Evolutionary conservation across 2,113 vertebrate genomes (phyloP), one percentile per base, ranked within the genome.

Genomic region (Plecturocebus donacophilus): DNA sequence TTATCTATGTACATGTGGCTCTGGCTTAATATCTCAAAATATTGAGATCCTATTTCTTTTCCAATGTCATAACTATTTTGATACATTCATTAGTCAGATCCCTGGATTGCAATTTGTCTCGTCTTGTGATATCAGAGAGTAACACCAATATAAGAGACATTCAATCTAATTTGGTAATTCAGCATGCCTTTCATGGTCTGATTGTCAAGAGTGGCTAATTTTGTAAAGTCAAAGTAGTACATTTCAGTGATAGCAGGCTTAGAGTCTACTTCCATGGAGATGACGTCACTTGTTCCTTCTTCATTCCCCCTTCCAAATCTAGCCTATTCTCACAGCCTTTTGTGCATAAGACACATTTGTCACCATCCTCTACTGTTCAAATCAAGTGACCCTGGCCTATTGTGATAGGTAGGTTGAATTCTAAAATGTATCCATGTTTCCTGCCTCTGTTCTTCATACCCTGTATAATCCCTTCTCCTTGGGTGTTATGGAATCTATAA

Each of bases 21-120:
- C 40, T 76, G 91, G 12, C 21, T 97, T 82, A 96, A 52, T 96
- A 97, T 96, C 25, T 75, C 35, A 42, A 93, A 97, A 97, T 40
- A 45, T 2, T 97, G 92, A 97, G 68, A 94, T 94, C 8, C 8
- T 79, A 8, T 95, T 98, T 97, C 76, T 83, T 82, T 20, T 95
- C 47, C 84, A 97, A 61, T 97, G 25, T 92, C 77, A 94, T 85
- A 97, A 40, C 35, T 75, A 42, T 70, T 96, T 92, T 94, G 82
- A 96, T 30, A 71, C 61, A 86, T 85, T 96, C 71, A 95, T 96
- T 96, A 93, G 49, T 97, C 61, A 92, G 20, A 76, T 93, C 23
- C 38, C 42, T n/a, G 23, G 49, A 94, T 92, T 95, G n/a, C 27
- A 93, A 91, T 95, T 95, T 96, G 38, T 96, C 97, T 89, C 91